These are phyloP conservation scores for Criorhina ranunculi DNA, from an alignment of 2,888 invertebrate species.

Conservation along the genomic window DNA sequence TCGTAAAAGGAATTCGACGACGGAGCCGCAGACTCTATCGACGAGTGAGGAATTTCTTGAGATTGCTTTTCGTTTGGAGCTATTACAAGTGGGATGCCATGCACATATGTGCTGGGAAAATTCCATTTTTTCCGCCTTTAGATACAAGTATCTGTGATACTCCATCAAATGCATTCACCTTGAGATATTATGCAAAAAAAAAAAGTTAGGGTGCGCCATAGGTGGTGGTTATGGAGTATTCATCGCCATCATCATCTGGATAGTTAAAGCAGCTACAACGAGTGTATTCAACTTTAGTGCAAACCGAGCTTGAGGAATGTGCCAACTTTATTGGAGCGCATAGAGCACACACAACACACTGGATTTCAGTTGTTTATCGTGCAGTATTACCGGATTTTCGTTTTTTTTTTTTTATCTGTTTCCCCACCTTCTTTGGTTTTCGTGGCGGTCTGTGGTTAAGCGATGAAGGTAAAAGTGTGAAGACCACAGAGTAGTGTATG, in stretches of 20 bases:
- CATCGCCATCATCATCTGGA: constrained; percentile 27
- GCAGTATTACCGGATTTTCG: constrained; percentile 44
- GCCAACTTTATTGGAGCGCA: constrained; percentile 74
- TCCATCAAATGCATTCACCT: constrained; percentile 65
- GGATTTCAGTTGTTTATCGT: constrained; percentile 61
- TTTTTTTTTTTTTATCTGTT: constrained; percentile 10
- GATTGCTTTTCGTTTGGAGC: constrained; percentile 15
- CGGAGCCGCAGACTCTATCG: constrained; percentile 41
- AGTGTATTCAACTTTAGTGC: constrained; percentile 68
- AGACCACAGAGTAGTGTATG: constrained; percentile 48
- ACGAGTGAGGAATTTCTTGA: constrained; percentile 41
- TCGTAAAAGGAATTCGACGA: constrained; percentile 36
- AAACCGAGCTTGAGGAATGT: constrained; percentile 64
- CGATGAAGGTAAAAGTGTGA: constrained; percentile 65
- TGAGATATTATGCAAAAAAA: constrained; percentile 60
- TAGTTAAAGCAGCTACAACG: constrained; percentile 35
- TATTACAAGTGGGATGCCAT: constrained; percentile 19
- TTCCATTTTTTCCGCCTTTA: constrained; percentile 15
- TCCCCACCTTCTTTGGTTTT: constrained; percentile 1
- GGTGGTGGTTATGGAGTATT: constrained; percentile 20
- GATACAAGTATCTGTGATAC: constrained; percentile 7
- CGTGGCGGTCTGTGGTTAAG: constrained; percentile 42
- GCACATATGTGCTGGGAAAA: background rate
- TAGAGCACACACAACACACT: constrained; percentile 54
- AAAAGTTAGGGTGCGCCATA: constrained; percentile 24